phyloP scores from a whole-genome alignment of 2,888 invertebrate genomes.

The Salpingus planirostris region DNA sequence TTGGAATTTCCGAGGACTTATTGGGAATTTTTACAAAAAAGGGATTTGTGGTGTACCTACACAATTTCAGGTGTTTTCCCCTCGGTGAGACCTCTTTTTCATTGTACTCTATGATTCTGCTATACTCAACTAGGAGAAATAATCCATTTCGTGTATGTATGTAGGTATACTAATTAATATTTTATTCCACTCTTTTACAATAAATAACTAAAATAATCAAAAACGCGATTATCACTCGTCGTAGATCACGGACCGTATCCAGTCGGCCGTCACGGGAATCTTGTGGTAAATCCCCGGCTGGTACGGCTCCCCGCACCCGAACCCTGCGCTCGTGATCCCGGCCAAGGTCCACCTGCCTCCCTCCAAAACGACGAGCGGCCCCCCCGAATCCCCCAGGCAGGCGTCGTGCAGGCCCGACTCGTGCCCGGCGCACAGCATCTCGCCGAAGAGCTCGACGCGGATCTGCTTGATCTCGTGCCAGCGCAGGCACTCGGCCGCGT shows the following conservation, averaged over 20 bases:
- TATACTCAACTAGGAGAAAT: no score
- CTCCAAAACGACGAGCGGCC: slow-evolving; percentile 62
- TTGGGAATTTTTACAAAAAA: no score
- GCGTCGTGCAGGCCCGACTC: slow-evolving; percentile 76
- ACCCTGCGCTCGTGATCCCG: slow-evolving; percentile 79
- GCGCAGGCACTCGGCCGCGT: slow-evolving; percentile 64
- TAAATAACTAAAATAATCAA: no score
- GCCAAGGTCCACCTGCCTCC: slow-evolving; percentile 65
- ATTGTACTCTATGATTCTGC: no score
- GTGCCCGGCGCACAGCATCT: slow-evolving; percentile 81
- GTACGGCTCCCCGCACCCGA: slow-evolving; percentile 76
- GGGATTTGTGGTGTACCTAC: no score
- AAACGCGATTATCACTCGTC: no score
- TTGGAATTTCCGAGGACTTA: no score
- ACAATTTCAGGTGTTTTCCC: no score
- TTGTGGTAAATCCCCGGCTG: slow-evolving; percentile 84
- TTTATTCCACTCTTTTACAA: no score
- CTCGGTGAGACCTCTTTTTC: no score
- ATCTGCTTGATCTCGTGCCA: slow-evolving; percentile 80
- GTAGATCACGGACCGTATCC: slow-evolving; percentile 59
- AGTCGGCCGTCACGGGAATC: slow-evolving; percentile 58
- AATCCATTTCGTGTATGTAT: no score
- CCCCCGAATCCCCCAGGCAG: slow-evolving; percentile 75
- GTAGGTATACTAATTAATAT: no score
- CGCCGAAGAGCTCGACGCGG: slow-evolving; percentile 61